phyloP scores from a whole-genome alignment of 2,113 vertebrate genomes.

The Strix uralensis region DNA sequence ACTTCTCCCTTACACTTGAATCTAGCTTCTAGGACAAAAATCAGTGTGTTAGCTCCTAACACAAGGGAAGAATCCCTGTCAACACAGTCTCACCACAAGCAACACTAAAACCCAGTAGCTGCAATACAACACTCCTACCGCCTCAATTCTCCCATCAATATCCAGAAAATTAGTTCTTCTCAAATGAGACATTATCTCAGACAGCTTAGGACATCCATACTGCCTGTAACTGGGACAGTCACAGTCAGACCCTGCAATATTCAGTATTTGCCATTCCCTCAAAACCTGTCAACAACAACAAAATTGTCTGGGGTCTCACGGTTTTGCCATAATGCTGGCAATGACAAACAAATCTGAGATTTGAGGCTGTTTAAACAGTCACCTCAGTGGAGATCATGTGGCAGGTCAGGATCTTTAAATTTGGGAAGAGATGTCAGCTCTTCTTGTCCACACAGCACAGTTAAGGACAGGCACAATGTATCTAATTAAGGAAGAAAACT shows the following conservation, averaged over 20 bases:
- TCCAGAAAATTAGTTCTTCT: background rate
- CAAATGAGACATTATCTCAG: background rate
- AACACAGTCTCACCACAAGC: background rate
- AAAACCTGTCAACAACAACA: background rate
- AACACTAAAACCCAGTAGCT: background rate
- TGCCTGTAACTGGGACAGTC: background rate
- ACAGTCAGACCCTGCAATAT: background rate
- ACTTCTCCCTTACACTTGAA: background rate
- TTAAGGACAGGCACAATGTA: background rate
- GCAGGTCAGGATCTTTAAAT: background rate
- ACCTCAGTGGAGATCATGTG: background rate
- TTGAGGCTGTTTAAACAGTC: background rate
- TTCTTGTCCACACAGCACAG: background rate
- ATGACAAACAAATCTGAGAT: background rate
- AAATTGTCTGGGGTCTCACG: rapidly evolving
- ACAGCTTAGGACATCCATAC: background rate
- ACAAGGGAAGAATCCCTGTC: background rate
- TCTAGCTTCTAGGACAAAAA: background rate
- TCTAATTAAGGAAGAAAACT: background rate
- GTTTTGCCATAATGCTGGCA: background rate
- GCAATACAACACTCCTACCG: background rate
- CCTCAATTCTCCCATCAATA: background rate
- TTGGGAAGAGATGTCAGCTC: background rate
- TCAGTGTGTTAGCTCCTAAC: background rate
- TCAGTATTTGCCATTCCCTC: background rate